Evolutionary conservation across 2,113 vertebrate genomes (phyloP).

Genomic region (Merops nubicus): DNA sequence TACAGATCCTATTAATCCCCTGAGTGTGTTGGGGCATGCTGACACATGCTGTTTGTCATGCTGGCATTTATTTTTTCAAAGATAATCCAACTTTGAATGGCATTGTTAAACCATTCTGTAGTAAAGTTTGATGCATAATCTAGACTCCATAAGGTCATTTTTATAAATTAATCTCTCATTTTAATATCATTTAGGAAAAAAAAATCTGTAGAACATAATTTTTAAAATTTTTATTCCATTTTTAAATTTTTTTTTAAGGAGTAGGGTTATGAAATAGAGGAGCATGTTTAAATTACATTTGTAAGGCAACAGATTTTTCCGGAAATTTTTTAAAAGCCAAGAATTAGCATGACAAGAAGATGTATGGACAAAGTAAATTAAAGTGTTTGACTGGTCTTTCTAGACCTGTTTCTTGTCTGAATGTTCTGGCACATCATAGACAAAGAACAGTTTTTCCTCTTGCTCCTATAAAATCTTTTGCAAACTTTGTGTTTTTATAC

Average conservation of each 20-base stretch:
- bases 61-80: slow-evolving; percentile 14
- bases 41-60: slow-evolving; percentile 53
- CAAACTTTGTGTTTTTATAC: not conserved
- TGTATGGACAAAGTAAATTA: not conserved
- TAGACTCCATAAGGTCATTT: not conserved
- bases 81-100: slow-evolving; percentile 43
- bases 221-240: not conserved
- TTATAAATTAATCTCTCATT: not conserved
- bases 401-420: not conserved
- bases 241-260: not conserved
- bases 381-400: not conserved
- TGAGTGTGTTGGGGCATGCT: not conserved
- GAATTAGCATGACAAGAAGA: not conserved
- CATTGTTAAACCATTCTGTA: slow-evolving; percentile 7
- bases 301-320: not conserved
- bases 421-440: not conserved
- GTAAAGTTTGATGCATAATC: slow-evolving; percentile 22
- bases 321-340: not conserved
- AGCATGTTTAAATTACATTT: not conserved
- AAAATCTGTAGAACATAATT: not conserved
- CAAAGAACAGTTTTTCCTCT: not conserved
- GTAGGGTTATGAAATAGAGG: not conserved
- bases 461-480: not conserved
- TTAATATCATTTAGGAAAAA: not conserved
- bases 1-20: slow-evolving; percentile 28